These are phyloP conservation scores for Lucifuga dentata DNA, from an alignment of 2,113 vertebrate species.

Conservation along the genomic window DNA sequence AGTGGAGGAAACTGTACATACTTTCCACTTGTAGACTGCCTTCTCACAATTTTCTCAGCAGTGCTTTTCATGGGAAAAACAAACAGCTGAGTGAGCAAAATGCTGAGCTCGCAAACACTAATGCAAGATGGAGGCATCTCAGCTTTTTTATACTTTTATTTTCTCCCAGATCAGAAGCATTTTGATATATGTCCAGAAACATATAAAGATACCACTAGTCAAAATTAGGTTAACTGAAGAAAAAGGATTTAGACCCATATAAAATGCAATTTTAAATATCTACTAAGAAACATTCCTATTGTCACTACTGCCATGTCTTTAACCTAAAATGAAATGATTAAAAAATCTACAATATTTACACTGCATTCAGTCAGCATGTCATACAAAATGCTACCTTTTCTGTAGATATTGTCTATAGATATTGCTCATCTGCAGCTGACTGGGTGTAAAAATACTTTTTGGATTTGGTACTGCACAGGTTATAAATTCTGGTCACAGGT, in stretches of 20 bases:
- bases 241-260: constrained; percentile 7
- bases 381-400: constrained; percentile 34
- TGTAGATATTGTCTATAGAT: constrained; percentile 51
- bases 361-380: constrained; percentile 59
- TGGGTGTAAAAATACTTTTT: constrained; percentile 39
- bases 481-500: constrained; percentile 32
- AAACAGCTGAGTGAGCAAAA: too few relatives aligned
- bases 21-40: too few relatives aligned
- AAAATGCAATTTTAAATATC: constrained; percentile 68
- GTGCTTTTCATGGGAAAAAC: too few relatives aligned
- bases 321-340: constrained; percentile 35
- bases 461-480: constrained; percentile 40
- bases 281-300: constrained; percentile 40
- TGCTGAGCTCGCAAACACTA: too few relatives aligned
- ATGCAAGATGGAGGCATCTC: too few relatives aligned
- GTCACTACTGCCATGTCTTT: constrained; percentile 19
- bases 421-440: constrained; percentile 51
- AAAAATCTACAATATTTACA: constrained; percentile 68
- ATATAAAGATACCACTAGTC: constrained; percentile 45
- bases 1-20: too few relatives aligned
- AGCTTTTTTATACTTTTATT: too few relatives aligned
- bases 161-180: neutral
- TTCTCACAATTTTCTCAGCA: too few relatives aligned
- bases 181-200: constrained; percentile 22
- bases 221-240: constrained; percentile 45